Conservation (phyloP, 1,140 invertebrate species). For the Caenorhabditis elegans region WBcel235 BX284604.4:5993501-5994000, state of each 20-base stretch:
- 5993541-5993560: not conserved
- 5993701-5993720: not conserved
- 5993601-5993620: not conserved
- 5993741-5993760: not conserved
- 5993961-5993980: not conserved
- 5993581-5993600: not conserved
- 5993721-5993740: not conserved
- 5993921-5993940: no score
- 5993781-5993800: not conserved
- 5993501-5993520: not conserved
- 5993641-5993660: not conserved
- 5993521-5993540: slow-evolving; percentile 14
- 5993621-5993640: no score
- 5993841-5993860: not conserved
- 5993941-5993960: not conserved
- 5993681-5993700: slow-evolving; percentile 20
- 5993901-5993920: no score
- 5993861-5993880: not conserved
- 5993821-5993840: not conserved
- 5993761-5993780: not conserved
- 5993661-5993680: not conserved
- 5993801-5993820: not conserved
- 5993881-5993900: no score
- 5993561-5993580: not conserved
- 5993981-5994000: not conserved